Conservation (phyloP, 53 echinoderm and acorn worm species). For the Echinometra lucunter region DNA sequence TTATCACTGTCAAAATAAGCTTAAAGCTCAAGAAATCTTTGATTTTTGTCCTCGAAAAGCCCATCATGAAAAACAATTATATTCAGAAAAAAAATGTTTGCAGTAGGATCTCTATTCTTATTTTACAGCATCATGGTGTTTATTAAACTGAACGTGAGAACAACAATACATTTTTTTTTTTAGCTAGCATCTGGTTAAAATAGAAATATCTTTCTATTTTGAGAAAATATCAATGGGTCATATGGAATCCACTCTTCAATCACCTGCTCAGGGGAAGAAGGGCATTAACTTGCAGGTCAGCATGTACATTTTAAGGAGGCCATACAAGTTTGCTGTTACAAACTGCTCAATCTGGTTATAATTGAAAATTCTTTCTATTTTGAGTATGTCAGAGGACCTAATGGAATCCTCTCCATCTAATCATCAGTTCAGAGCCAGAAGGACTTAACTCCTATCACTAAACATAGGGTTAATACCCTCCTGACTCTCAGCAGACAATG, state of each 20-base stretch:
- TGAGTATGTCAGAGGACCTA: background rate
- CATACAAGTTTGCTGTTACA: no score
- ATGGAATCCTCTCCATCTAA: background rate
- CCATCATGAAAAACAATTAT: no score
- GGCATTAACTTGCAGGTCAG: background rate
- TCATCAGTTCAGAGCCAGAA: background rate
- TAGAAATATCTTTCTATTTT: background rate
- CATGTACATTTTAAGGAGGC: no score
- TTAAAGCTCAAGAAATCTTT: no score
- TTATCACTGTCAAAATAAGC: background rate
- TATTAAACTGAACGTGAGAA: background rate
- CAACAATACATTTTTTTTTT: background rate
- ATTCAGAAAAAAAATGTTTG: background rate
- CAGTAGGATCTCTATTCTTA: background rate
- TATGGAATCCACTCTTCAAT: background rate
- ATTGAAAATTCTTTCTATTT: background rate
- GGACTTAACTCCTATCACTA: background rate
- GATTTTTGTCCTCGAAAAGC: no score
- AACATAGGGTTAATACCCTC: background rate
- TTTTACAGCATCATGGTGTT: no score
- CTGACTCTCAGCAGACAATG: background rate
- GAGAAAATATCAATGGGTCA: background rate
- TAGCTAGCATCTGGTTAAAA: background rate
- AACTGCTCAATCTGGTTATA: background rate
- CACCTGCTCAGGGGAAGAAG: background rate